phyloP scores from a whole-genome alignment of 2,113 vertebrate genomes.

The Colossoma macropomum region DNA sequence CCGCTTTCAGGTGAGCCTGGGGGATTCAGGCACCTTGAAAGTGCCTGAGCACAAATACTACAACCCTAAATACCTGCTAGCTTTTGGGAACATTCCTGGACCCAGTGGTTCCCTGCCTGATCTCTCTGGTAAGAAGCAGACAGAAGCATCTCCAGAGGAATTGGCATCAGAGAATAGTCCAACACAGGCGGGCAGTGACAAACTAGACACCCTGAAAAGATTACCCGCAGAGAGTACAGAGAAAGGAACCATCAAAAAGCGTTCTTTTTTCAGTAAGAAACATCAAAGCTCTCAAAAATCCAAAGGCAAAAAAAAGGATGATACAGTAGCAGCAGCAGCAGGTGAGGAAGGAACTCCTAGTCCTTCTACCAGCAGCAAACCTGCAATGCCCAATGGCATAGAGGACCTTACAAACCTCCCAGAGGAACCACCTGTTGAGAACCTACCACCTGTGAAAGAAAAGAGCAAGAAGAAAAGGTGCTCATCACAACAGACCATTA shows the following conservation, averaged over 20 bases:
- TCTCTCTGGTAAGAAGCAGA: neutral
- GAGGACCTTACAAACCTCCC: conserved; percentile 21
- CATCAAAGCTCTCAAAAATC: neutral
- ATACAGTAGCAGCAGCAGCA: conserved; percentile 39
- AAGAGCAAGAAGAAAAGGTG: conserved; percentile 49
- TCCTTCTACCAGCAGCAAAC: neutral
- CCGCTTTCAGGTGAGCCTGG: conserved; percentile 76
- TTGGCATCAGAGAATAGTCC: neutral
- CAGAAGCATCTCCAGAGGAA: neutral
- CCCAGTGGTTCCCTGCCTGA: conserved; percentile 44
- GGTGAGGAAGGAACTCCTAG: neutral
- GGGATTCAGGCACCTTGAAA: conserved; percentile 63
- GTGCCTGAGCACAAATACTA: conserved; percentile 90
- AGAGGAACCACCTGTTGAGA: neutral
- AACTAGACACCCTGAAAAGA: conserved; percentile 37
- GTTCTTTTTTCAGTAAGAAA: neutral
- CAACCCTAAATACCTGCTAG: conserved; percentile 92
- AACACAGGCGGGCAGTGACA: conserved; percentile 48
- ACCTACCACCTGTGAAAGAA: neutral
- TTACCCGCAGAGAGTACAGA: neutral
- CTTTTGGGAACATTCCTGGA: conserved; percentile 63
- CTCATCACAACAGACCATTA: conserved; percentile 45
- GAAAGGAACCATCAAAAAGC: neutral
- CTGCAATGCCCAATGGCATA: neutral
- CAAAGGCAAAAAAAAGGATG: conserved; percentile 18